Evolutionary conservation across 2,113 vertebrate genomes (phyloP).

Genomic region (Euleptes europaea): DNA sequence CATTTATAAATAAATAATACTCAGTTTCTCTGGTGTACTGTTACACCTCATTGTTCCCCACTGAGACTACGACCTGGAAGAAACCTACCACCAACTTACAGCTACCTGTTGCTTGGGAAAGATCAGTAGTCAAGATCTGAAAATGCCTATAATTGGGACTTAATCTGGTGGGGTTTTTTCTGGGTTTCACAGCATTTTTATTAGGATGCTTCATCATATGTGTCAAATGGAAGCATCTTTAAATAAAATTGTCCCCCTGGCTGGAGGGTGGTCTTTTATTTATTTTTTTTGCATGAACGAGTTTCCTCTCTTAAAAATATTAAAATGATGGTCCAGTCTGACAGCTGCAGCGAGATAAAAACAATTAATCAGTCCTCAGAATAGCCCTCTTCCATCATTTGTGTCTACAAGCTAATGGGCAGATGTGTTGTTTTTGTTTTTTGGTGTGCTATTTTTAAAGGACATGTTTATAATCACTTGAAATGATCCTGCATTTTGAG

Average conservation of each 20-base stretch:
- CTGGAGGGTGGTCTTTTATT: not conserved
- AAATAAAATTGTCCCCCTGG: not conserved
- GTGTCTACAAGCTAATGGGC: slow-evolving; percentile 13
- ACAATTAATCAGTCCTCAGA: slow-evolving; percentile 19
- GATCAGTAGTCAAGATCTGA: not conserved
- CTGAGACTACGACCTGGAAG: not conserved
- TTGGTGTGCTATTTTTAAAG: too few relatives aligned
- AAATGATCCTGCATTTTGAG: slow-evolving; percentile 12
- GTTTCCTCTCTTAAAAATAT: not conserved
- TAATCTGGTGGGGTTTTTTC: not conserved
- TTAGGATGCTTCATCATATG: not conserved
- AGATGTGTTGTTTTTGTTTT: too few relatives aligned
- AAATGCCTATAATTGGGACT: not conserved
- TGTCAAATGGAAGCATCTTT: not conserved
- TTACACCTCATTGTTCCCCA: not conserved
- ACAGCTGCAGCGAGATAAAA: slow-evolving; percentile 30
- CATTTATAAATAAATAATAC: too few relatives aligned
- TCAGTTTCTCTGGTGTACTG: not conserved
- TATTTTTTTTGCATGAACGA: not conserved
- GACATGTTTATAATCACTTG: slow-evolving; percentile 9
- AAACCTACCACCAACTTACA: not conserved
- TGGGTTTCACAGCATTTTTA: not conserved
- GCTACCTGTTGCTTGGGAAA: not conserved
- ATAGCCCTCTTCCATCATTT: not conserved
- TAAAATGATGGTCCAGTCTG: not conserved